These are phyloP conservation scores for Tragulus kanchil DNA, from an alignment of 2,113 vertebrate genomes.

Conservation along the genomic window DNA sequence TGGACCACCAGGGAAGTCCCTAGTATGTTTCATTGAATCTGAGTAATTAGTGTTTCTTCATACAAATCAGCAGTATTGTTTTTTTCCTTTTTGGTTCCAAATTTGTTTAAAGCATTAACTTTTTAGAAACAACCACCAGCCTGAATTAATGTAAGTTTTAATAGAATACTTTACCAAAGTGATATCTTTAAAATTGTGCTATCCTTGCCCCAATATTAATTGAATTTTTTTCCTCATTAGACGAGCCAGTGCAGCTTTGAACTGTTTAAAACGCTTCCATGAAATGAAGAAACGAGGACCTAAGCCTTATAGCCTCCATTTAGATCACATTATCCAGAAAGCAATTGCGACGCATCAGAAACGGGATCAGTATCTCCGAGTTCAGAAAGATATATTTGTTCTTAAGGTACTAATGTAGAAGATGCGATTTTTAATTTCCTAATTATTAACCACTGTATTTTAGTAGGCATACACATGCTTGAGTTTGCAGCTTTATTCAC, in stretches of 20 bases:
- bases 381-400: slow-evolving; percentile 96
- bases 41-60: background rate
- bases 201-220: background rate
- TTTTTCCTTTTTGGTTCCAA: slow-evolving; percentile 15
- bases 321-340: slow-evolving; percentile 98
- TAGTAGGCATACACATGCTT: background rate
- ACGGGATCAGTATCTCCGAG: slow-evolving; percentile 93
- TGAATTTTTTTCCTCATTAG: slow-evolving; percentile 85
- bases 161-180: background rate
- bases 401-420: slow-evolving; percentile 92
- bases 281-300: slow-evolving; percentile 98
- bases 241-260: slow-evolving; percentile 96
- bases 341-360: slow-evolving; percentile 92
- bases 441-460: slow-evolving; percentile 35
- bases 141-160: slow-evolving; percentile 36
- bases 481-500: slow-evolving; percentile 40
- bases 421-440: background rate
- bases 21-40: background rate
- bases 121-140: background rate
- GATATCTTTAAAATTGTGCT: slow-evolving; percentile 21
- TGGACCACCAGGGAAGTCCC: no score
- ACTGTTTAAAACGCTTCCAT: slow-evolving; percentile 97
- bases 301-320: slow-evolving; percentile 97
- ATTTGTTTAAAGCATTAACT: slow-evolving; percentile 9
- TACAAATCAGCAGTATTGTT: background rate